phyloP scores from a whole-genome alignment of 1,140 invertebrate species.

The Zaprionus inermis region DNA sequence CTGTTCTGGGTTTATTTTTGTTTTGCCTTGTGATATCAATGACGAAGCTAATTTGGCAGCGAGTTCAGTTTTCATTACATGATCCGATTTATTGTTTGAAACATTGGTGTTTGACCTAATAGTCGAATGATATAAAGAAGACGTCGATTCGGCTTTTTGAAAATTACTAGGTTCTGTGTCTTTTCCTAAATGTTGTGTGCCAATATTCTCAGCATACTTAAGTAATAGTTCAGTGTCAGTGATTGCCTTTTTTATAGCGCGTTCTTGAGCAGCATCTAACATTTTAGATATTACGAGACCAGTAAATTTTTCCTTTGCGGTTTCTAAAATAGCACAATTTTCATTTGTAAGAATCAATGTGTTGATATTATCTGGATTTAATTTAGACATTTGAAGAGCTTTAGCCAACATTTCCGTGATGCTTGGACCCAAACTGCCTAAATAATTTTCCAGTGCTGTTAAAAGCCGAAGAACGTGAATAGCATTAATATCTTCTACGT shows the following conservation, averaged over 20 bases:
- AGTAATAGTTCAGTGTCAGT: conserved; percentile 58
- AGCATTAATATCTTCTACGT: conserved; percentile 39
- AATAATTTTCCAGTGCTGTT: conserved; percentile 90
- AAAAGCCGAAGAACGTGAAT: conserved; percentile 89
- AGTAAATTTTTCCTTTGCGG: conserved; percentile 72
- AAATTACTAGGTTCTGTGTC: neutral
- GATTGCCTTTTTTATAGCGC: conserved; percentile 64
- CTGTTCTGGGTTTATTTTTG: conserved; percentile 64
- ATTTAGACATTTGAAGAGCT: conserved; percentile 89
- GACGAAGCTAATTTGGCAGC: conserved; percentile 67
- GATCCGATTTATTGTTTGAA: conserved; percentile 19
- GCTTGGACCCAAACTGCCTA: conserved; percentile 91
- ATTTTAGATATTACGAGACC: conserved; percentile 70
- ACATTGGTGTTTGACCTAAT: neutral
- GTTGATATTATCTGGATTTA: conserved; percentile 46
- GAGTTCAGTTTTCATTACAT: conserved; percentile 61
- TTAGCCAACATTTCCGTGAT: conserved; percentile 89
- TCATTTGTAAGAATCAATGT: conserved; percentile 48
- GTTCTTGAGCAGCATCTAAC: conserved; percentile 59
- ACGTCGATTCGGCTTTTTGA: neutral
- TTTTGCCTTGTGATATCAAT: conserved; percentile 74
- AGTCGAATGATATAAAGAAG: neutral
- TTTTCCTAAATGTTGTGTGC: neutral
- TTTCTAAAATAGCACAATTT: conserved; percentile 71
- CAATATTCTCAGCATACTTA: conserved; percentile 24